Evolutionary conservation across 2,113 vertebrate species (phyloP).

Genomic region (Dipodomys merriami): DNA sequence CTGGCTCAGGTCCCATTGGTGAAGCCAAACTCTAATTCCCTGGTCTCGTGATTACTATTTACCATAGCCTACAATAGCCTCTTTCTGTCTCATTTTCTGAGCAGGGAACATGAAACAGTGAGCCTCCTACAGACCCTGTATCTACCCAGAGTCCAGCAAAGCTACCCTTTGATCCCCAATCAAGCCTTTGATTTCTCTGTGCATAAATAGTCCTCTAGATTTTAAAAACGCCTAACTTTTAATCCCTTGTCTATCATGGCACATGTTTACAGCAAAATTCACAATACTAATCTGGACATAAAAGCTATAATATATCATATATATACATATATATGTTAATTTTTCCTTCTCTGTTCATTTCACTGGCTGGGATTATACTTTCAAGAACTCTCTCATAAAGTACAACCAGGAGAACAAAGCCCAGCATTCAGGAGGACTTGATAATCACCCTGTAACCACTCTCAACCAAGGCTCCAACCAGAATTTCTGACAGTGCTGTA

Average conservation of each 20-base stretch:
- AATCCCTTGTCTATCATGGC: not conserved
- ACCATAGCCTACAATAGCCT: not conserved
- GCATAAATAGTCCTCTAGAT: not conserved
- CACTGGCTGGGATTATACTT: not conserved
- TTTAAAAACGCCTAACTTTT: not conserved
- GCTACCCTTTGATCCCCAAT: not conserved
- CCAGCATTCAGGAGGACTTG: not conserved
- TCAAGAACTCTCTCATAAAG: not conserved
- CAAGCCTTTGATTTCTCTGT: conserved; percentile 24
- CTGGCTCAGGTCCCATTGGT: not conserved
- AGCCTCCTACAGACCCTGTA: not conserved
- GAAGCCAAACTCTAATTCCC: not conserved
- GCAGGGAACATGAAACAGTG: not conserved
- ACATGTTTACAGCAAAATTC: not conserved
- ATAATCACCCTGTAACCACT: conserved; percentile 47
- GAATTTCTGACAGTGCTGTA: not conserved
- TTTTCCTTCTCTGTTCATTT: not conserved
- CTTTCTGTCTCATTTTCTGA: conserved; percentile 11
- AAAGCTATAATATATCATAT: not conserved
- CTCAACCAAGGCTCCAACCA: conserved; percentile 12
- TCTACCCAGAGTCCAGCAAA: not conserved
- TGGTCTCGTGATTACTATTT: not conserved
- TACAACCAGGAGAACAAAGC: conserved; percentile 21
- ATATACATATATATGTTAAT: not conserved
- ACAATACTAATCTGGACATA: not conserved